Evolutionary conservation across 2,888 invertebrate genomes (phyloP), one percentile per base, ranked within the genome.

Genomic region (Hemaris fuciformis): DNA sequence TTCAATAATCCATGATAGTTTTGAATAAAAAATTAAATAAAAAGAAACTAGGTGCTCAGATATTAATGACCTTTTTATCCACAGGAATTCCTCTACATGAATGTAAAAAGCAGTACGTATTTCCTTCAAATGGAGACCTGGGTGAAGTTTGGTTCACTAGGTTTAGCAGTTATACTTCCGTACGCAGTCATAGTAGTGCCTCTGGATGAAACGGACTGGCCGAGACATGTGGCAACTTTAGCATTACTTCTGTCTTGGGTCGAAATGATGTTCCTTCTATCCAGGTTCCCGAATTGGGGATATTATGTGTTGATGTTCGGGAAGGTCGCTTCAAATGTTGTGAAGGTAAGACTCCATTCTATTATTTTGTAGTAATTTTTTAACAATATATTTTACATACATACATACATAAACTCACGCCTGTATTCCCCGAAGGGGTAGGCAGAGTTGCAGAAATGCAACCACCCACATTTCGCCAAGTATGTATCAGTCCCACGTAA

Each of bases 271-370:
- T 93, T 94, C 62, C 76, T 94, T 1, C 74, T 94, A 1, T 94
- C 94, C 0, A 84, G 94, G 60, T 93, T 94, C 64, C 94, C 94
- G 0, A 91, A 89, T 59, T 93, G 93, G 87, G 94, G 94, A 0
- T 93, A 93, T 72, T 94, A 94, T 78, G 93, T 94, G 1, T 87
- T 94, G 5, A 94, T 94, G 94, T 94, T 94, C 79, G 93, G 93
- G n/a, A 93, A 93, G 70, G 94, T 94, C 0, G 93, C 94, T 0
- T 81, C 87, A 1, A 93, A 94, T 78, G 93, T 94, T 62, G 70
- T 94, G 1, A 94, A 93, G 84, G 94, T 94, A 73, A 66, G 70
- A 27, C n/a, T n/a, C n/a, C n/a, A n/a, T 38, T 3, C n/a, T 3
- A 20, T 31, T 57, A 43, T 34, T 42, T 27, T 48, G 18, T 63